Evolutionary conservation across 2,797 vertebrate genomes (phyloP).

Genomic region (Trachurus trachurus): DNA sequence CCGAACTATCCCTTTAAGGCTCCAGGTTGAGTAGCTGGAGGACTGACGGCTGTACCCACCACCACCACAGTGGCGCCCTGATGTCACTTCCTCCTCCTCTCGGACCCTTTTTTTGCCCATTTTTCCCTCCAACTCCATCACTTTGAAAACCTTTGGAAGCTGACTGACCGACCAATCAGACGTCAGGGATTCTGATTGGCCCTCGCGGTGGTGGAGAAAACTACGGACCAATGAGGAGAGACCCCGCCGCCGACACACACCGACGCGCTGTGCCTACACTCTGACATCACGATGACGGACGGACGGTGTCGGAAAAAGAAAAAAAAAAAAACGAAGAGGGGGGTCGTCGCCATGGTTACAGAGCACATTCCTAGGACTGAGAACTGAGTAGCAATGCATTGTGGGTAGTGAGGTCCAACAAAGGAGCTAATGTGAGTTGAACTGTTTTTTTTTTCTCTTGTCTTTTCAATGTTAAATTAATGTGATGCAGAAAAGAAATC

Average conservation of each 20-base stretch:
- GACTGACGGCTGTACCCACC: not conserved
- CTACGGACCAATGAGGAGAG: constrained; percentile 19
- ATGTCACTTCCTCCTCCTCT: not conserved
- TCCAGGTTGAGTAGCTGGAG: not conserved
- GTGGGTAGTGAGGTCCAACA: constrained; percentile 45
- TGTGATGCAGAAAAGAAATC: constrained; percentile 39
- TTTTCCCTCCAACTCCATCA: not conserved
- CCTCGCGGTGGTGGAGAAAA: not conserved
- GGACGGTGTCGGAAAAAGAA: too few relatives aligned
- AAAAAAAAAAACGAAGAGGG: too few relatives aligned
- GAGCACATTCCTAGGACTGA: constrained; percentile 66
- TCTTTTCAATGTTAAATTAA: constrained; percentile 30
- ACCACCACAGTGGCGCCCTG: too few relatives aligned
- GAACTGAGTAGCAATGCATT: constrained; percentile 44
- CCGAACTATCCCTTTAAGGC: too few relatives aligned
- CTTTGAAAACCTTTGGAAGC: constrained; percentile 15
- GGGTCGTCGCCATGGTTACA: constrained; percentile 39
- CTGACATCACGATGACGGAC: constrained; percentile 16
- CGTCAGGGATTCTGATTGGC: constrained; percentile 27
- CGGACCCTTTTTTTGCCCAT: not conserved
- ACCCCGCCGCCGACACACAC: not conserved
- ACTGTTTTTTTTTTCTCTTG: constrained; percentile 18
- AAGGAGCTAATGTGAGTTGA: constrained; percentile 17
- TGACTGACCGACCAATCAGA: not conserved
- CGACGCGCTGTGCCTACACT: constrained; percentile 42